A percentile compares a stretch with the other conserved stretches of the same genome.
phyloP scores from a whole-genome alignment of 1,140 invertebrate genomes.

The Tachypleus tridentatus region DNA sequence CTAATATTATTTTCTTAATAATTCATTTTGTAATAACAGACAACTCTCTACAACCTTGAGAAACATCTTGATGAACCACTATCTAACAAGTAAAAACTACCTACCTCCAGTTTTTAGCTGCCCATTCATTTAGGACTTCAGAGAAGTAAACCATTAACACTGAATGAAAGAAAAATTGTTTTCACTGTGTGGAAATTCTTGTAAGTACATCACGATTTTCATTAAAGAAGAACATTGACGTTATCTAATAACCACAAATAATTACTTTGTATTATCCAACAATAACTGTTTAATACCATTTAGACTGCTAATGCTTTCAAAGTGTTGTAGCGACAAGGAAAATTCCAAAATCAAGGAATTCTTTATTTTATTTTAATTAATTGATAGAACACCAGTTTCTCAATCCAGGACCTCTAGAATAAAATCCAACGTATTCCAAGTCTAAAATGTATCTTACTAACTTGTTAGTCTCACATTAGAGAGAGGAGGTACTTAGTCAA shows the following conservation, averaged over 20 bases:
- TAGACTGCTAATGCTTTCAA: background rate
- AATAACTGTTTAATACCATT: background rate
- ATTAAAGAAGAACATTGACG: background rate
- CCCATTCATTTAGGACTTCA: slow-evolving; percentile 74
- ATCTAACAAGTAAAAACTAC: slow-evolving; percentile 19
- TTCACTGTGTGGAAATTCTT: background rate
- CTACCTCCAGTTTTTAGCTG: slow-evolving; percentile 64
- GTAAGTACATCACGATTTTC: background rate
- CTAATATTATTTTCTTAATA: too few species aligned
- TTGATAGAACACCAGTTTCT: too few species aligned
- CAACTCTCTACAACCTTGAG: too few species aligned
- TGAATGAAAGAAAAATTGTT: slow-evolving; percentile 36
- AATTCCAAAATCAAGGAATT: slow-evolving; percentile 17
- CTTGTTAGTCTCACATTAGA: too few species aligned
- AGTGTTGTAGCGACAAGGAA: background rate
- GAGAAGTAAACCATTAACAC: slow-evolving; percentile 75
- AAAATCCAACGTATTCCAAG: too few species aligned
- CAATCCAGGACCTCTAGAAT: too few species aligned
- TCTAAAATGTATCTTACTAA: too few species aligned
- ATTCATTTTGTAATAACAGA: too few species aligned
- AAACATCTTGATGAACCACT: background rate
- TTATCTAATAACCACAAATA: background rate
- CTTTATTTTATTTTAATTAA: too few species aligned
- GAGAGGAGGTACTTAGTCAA: too few species aligned
- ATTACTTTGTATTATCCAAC: background rate